A percentile compares a stretch with the other conserved stretches of the same genome.
phyloP scores from a whole-genome alignment of 2,797 vertebrate species.

The Cuniculus paca region DNA sequence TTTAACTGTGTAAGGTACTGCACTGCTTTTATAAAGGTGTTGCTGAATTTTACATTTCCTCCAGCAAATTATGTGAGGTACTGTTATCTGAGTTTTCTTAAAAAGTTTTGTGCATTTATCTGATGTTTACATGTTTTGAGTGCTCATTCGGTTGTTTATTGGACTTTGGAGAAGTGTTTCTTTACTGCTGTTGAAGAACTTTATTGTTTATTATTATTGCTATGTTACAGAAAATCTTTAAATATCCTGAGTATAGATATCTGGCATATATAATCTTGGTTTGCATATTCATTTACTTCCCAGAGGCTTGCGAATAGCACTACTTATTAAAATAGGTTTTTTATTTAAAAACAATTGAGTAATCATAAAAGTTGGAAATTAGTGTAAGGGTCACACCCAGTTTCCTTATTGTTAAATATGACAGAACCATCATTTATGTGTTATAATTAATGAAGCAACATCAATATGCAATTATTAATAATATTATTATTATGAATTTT shows the following conservation, averaged over 20 bases:
- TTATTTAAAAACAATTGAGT: background rate
- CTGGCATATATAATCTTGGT: background rate
- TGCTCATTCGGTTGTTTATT: background rate
- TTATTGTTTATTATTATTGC: background rate
- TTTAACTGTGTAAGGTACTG: background rate
- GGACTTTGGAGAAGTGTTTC: background rate
- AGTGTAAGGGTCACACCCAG: background rate
- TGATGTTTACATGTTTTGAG: background rate
- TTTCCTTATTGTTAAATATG: background rate
- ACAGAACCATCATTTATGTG: background rate
- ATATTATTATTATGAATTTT: too few species aligned
- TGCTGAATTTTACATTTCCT: background rate
- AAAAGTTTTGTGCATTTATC: background rate
- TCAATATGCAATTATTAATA: background rate
- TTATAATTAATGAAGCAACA: background rate
- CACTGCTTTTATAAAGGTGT: background rate
- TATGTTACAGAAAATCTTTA: background rate
- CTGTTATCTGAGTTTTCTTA: background rate
- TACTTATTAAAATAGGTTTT: background rate
- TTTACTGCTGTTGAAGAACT: background rate
- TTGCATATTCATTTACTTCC: background rate
- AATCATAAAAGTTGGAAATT: background rate
- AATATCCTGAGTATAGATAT: background rate
- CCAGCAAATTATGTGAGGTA: background rate
- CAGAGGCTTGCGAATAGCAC: background rate